These are phyloP conservation scores for Lycodopsis pacificus DNA, from an alignment of 2,797 vertebrate species.

Conservation along the genomic window DNA sequence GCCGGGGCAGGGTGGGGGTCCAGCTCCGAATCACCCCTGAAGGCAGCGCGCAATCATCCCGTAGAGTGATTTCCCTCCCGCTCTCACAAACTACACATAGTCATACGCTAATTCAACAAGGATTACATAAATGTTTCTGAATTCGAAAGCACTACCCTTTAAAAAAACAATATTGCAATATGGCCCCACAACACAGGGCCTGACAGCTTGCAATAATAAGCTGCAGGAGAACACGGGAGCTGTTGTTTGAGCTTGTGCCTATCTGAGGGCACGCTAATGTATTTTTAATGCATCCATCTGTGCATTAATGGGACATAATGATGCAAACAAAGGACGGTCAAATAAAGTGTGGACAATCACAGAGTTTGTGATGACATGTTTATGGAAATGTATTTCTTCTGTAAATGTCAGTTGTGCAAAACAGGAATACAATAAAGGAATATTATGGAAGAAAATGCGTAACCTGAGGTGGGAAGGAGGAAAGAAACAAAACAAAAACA, in stretches of 20 bases:
- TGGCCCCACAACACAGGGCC: constrained; percentile 33
- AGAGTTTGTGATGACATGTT: constrained; percentile 34
- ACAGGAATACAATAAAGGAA: constrained; percentile 17
- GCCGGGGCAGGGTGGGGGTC: constrained; percentile 29
- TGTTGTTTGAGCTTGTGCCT: constrained; percentile 50
- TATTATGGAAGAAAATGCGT: constrained; percentile 35
- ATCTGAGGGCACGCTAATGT: constrained; percentile 60
- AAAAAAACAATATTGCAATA: constrained; percentile 69
- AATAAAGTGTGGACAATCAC: constrained; percentile 45
- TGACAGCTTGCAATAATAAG: constrained; percentile 65
- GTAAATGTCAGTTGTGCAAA: constrained; percentile 34
- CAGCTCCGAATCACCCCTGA: constrained; percentile 40
- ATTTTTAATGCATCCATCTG: constrained; percentile 70
- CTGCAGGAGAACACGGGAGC: constrained; percentile 46
- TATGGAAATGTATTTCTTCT: constrained; percentile 54
- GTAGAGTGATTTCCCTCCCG: constrained; percentile 50
- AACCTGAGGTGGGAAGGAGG: constrained; percentile 39
- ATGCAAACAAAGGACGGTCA: constrained; percentile 57
- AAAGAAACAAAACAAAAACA: constrained; percentile 55
- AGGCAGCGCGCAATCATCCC: constrained; percentile 57
- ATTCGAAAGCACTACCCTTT: constrained; percentile 43
- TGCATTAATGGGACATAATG: constrained; percentile 62
- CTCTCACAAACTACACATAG: constrained; percentile 43
- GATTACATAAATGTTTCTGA: constrained; percentile 71
- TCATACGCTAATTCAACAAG: constrained; percentile 68